Conservation (phyloP, 2,797 vertebrate species). For the Eupleurogrammus muticus region DNA sequence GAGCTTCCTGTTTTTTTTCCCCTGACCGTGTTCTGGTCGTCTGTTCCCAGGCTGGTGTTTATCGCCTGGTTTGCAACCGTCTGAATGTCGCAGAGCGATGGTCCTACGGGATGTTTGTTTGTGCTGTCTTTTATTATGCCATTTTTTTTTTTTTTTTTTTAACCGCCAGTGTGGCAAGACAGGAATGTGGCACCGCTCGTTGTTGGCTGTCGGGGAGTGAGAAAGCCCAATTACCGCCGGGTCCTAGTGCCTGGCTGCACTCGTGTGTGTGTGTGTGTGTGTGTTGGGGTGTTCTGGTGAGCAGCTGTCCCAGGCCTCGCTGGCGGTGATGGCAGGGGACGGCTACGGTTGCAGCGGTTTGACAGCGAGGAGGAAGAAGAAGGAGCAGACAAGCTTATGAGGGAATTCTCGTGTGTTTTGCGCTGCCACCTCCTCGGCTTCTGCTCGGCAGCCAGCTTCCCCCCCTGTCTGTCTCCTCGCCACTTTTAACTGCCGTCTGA, state of each 20-base stretch:
- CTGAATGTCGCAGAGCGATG: conserved; percentile 65
- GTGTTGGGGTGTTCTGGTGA: conserved; percentile 71
- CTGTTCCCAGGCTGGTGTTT: conserved; percentile 67
- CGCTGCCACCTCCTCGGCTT: conserved; percentile 69
- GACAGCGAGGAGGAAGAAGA: conserved; percentile 65
- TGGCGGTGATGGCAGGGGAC: conserved; percentile 69
- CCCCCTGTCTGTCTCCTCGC: conserved; percentile 69
- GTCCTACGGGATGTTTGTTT: conserved; percentile 82
- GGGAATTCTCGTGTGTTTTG: conserved; percentile 70
- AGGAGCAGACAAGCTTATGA: conserved; percentile 65
- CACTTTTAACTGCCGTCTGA: conserved; percentile 76
- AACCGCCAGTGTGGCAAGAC: conserved; percentile 81
- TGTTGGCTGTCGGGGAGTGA: conserved; percentile 76
- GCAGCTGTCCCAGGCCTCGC: conserved; percentile 73
- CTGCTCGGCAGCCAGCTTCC: conserved; percentile 63
- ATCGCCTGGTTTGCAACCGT: conserved; percentile 69
- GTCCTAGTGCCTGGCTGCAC: conserved; percentile 67
- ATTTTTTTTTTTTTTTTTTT: too few relatives aligned
- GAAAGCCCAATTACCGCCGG: conserved; percentile 82
- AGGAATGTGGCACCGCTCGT: conserved; percentile 82
- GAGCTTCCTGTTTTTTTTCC: conserved; percentile 81
- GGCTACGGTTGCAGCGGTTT: conserved; percentile 56
- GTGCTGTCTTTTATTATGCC: conserved; percentile 77
- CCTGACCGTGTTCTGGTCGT: conserved; percentile 59
- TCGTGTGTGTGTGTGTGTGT: conserved; percentile 47